Conservation (phyloP, 2,113 vertebrate species). For the Hymenochirus boettgeri region DNA sequence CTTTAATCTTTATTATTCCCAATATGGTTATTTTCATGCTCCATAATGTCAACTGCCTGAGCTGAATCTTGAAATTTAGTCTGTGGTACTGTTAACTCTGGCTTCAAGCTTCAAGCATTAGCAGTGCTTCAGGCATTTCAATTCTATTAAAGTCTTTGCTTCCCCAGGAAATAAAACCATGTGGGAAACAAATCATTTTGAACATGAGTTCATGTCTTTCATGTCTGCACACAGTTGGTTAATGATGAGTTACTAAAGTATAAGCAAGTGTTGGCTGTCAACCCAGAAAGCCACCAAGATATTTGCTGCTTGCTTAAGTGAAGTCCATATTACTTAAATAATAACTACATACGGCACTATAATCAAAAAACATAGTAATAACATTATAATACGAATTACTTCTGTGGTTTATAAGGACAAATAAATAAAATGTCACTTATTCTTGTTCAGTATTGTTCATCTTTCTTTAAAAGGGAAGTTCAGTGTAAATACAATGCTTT, state of each 20-base stretch:
- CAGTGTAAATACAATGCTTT: too few relatives aligned
- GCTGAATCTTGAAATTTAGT: conserved; percentile 11
- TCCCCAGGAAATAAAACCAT: conserved; percentile 2
- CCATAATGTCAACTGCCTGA: conserved; percentile 16
- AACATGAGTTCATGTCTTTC: neutral
- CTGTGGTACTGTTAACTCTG: conserved; percentile 3
- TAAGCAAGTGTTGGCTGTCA: neutral
- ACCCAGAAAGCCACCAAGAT: neutral
- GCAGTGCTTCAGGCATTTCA: neutral
- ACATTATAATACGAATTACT: too few relatives aligned
- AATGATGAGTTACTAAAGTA: neutral
- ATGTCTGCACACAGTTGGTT: neutral
- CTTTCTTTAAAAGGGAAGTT: too few relatives aligned
- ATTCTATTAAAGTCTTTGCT: neutral
- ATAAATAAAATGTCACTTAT: too few relatives aligned
- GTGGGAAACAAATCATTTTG: neutral
- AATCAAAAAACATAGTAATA: too few relatives aligned
- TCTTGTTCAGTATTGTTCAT: too few relatives aligned
- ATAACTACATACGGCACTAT: too few relatives aligned
- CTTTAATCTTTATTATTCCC: conserved; percentile 37
- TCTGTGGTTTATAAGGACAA: too few relatives aligned
- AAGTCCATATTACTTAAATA: too few relatives aligned
- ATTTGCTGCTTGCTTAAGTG: too few relatives aligned
- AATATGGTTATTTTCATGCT: neutral
- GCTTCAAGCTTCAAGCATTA: neutral